These are phyloP conservation scores for Lithobates pipiens DNA, from an alignment of 2,797 vertebrate genomes.

Conservation along the genomic window DNA sequence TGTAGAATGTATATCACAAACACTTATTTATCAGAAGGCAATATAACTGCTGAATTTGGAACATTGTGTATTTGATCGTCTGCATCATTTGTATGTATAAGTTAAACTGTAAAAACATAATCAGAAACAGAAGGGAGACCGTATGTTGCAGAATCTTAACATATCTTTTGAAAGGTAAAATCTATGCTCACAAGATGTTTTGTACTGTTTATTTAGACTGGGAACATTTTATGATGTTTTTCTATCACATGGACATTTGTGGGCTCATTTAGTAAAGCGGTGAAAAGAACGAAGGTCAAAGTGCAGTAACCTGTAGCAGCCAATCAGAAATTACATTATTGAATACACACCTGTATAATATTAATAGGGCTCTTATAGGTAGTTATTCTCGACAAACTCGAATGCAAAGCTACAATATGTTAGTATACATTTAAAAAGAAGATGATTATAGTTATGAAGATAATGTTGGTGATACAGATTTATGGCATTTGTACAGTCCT, in stretches of 20 bases:
- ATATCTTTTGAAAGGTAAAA: constrained; percentile 25
- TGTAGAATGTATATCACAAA: too few species aligned
- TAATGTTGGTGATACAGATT: too few species aligned
- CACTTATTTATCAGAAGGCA: not conserved
- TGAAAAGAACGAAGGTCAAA: not conserved
- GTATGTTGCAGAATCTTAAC: constrained; percentile 31
- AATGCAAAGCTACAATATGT: too few species aligned
- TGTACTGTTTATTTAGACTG: constrained; percentile 7
- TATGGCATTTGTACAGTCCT: too few species aligned
- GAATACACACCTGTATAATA: too few species aligned
- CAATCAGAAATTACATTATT: not conserved
- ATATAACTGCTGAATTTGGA: not conserved
- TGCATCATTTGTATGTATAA: constrained; percentile 45
- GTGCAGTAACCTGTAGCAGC: not conserved
- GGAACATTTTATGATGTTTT: constrained; percentile 1
- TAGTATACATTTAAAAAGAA: too few species aligned
- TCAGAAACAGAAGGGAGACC: constrained; percentile 31
- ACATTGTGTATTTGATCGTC: constrained; percentile 5
- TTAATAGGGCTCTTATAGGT: too few species aligned
- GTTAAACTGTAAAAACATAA: constrained; percentile 35
- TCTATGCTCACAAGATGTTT: constrained; percentile 34
- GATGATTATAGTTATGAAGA: too few species aligned
- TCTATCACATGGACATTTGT: not conserved
- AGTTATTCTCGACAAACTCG: too few species aligned
- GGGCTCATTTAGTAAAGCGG: not conserved